Base-by-base conservation (phyloP, 2,113 vertebrate genomes). In the Myocastor coypus region DNA sequence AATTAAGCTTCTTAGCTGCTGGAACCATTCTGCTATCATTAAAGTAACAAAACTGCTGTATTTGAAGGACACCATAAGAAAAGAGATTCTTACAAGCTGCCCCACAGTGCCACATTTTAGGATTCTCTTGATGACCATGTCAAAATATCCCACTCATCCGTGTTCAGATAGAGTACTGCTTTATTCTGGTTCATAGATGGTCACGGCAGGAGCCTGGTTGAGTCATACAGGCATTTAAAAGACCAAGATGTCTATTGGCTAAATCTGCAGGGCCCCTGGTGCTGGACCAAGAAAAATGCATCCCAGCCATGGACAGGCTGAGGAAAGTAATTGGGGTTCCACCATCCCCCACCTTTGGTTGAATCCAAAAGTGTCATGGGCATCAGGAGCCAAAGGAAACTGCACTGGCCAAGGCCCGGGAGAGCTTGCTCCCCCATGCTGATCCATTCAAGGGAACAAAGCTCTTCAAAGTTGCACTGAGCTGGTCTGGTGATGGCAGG, bases 391-490 rank as follows among this genome's bases (percentile, higher is more conserved):
- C 78, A 87, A 92, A 95, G 94, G 96, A 94, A 96, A 89, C 68
- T 17, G 64, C 80, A 52, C 92, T 63, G 68, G 80, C 94, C 94
- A 84, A 93, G 46, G 68, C 82, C 87, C 2, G 1, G 82, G 87
- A 96, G 73, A 85, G 92, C 90, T 86, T 78, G 94, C 91, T 71
- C 96, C 95, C 97, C 94, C 94, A 88, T 96, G 97, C 96, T 95
- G 97, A 77, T 61, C 86, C 94, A 97, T 96, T 96, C 96, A 94
- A 52, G 83, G 34, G 80, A 77, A 97, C 97, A 97, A 97, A 97
- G 91, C 91, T 95, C 86, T 90, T 94, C 86, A 28, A 83, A 87
- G 91, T 77, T 34, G 91, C 94, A 37, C 89, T 59, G 94, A 96
- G 89, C 97, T 92, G 94, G 94, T 96, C 94, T 94, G 83, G 55